Evolutionary conservation across 2,113 vertebrate species (phyloP).

Genomic region (Argyrosomus japonicus): DNA sequence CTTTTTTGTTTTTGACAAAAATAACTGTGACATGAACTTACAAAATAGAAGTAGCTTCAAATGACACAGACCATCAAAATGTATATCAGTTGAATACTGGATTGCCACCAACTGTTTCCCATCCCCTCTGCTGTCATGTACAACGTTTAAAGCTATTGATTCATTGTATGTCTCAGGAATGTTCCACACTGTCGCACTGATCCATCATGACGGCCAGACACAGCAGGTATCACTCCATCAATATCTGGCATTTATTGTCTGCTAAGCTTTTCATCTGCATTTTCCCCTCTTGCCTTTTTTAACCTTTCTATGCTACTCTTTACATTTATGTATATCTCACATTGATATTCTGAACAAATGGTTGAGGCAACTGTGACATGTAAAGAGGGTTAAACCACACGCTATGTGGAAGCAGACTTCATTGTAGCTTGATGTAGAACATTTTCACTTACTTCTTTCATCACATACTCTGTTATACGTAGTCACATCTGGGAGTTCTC

Average conservation of each 20-base stretch:
- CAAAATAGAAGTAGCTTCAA: background rate
- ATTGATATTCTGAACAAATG: slow-evolving; percentile 26
- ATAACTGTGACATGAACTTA: background rate
- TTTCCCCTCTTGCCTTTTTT: background rate
- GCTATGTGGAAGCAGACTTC: background rate
- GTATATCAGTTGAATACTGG: background rate
- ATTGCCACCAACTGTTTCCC: background rate
- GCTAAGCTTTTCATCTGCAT: slow-evolving; percentile 1
- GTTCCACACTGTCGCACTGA: background rate
- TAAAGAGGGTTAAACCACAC: slow-evolving; percentile 3
- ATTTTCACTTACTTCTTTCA: background rate
- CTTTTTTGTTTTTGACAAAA: background rate
- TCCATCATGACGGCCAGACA: slow-evolving; percentile 26
- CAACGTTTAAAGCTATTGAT: slow-evolving; percentile 28
- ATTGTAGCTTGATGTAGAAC: background rate
- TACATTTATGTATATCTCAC: background rate
- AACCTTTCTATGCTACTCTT: slow-evolving; percentile 4
- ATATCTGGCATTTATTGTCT: slow-evolving; percentile 40
- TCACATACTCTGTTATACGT: background rate
- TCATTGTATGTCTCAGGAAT: background rate
- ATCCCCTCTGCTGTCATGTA: background rate
- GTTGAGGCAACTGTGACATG: background rate
- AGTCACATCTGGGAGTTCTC: background rate
- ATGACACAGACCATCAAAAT: background rate
- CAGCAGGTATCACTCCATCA: slow-evolving; percentile 43